Evolutionary conservation across 2,113 vertebrate genomes (phyloP).

Genomic region (Capreolus pygargus): DNA sequence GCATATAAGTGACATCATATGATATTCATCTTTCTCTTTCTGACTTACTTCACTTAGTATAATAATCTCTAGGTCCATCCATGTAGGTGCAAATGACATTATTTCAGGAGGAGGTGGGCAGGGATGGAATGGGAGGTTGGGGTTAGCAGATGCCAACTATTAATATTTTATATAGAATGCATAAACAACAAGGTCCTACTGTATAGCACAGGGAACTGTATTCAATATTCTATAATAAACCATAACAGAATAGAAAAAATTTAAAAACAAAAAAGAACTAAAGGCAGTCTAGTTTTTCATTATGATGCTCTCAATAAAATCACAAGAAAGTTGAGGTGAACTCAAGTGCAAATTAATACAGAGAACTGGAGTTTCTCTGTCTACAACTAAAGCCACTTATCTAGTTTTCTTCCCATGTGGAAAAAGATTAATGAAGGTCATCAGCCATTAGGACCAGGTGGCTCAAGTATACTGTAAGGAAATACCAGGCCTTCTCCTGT

Average conservation of each 20-base stretch:
- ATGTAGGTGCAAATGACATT: not conserved
- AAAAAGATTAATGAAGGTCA: constrained; percentile 59
- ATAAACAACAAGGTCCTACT: not conserved
- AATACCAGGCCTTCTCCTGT: constrained; percentile 22
- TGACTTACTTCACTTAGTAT: not conserved
- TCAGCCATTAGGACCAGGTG: not conserved
- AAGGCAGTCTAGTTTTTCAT: constrained; percentile 24
- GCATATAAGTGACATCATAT: not conserved
- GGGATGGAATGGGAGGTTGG: not conserved
- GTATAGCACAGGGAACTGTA: not conserved
- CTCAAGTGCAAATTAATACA: constrained; percentile 23
- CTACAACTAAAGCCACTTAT: constrained; percentile 19
- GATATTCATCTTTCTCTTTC: not conserved
- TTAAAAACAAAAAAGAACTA: not conserved
- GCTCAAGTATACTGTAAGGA: constrained; percentile 55
- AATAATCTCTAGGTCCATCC: not conserved
- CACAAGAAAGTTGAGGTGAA: constrained; percentile 24
- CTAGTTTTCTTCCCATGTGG: constrained; percentile 43
- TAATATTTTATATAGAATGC: not conserved
- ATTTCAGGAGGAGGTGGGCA: not conserved
- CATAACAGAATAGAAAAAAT: not conserved
- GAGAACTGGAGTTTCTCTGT: not conserved
- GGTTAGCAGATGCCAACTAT: not conserved
- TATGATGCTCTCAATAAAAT: constrained; percentile 42
- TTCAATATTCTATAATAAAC: not conserved